These are phyloP conservation scores for Myotis vivesi DNA, from an alignment of 2,797 vertebrate species.

Conservation along the genomic window DNA sequence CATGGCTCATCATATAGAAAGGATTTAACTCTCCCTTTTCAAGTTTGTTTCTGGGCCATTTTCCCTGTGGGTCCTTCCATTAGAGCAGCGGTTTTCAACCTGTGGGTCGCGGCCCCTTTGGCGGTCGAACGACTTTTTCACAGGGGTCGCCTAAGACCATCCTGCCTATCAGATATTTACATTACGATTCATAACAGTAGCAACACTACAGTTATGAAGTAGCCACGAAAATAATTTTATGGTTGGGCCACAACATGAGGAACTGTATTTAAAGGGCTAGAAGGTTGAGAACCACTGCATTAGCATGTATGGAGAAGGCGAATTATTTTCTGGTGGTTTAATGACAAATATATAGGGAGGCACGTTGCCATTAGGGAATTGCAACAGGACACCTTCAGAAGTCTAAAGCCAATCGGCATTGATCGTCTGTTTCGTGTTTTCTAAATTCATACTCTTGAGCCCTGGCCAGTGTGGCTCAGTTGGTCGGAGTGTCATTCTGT, in stretches of 20 bases:
- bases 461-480: background rate
- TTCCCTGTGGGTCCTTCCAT: background rate
- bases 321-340: background rate
- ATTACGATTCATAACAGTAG: too few relatives aligned
- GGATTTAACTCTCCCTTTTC: background rate
- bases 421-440: background rate
- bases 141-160: too few relatives aligned
- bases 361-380: background rate
- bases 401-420: background rate
- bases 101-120: too few relatives aligned
- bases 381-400: background rate
- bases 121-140: too few relatives aligned
- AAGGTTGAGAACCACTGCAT: too few relatives aligned
- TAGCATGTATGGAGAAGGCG: background rate
- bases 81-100: background rate
- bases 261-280: too few relatives aligned
- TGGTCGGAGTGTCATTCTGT: background rate
- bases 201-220: too few relatives aligned
- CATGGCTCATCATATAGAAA: background rate
- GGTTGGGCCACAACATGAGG: too few relatives aligned
- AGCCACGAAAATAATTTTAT: too few relatives aligned
- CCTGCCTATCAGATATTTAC: too few relatives aligned
- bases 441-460: background rate
- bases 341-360: background rate
- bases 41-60: slow-evolving; percentile 12